Evolutionary conservation across 2,888 invertebrate species (phyloP).

Genomic region (Lasioglossum zephyrum): DNA sequence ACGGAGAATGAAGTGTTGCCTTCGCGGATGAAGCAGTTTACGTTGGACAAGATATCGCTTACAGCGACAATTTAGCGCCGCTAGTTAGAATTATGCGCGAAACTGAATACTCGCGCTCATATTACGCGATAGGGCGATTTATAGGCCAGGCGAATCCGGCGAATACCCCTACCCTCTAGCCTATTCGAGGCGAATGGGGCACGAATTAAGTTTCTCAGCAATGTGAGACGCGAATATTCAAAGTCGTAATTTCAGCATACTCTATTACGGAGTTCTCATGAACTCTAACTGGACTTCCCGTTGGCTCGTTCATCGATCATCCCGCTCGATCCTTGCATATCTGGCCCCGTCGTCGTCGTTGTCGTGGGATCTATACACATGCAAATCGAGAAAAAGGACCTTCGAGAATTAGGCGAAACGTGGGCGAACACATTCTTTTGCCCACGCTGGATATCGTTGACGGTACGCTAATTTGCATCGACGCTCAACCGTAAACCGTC

Average conservation of each 20-base stretch:
- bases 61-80: constrained; percentile 76
- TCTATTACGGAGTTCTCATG: constrained; percentile 69
- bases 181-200: constrained; percentile 23
- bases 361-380: background rate
- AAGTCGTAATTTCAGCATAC: constrained; percentile 76
- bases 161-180: background rate
- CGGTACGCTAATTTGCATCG: background rate
- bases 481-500: background rate
- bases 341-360: background rate
- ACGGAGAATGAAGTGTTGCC: constrained; percentile 50
- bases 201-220: constrained; percentile 75
- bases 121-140: constrained; percentile 77
- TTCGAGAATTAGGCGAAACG: constrained; percentile 26
- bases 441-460: background rate
- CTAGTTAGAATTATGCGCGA: constrained; percentile 78
- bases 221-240: constrained; percentile 77
- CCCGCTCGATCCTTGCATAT: constrained; percentile 13
- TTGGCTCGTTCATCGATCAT: constrained; percentile 31
- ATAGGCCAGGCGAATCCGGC: constrained; percentile 57
- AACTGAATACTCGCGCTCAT: constrained; percentile 76
- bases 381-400: background rate
- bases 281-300: constrained; percentile 74
- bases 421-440: constrained; percentile 14
- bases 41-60: constrained; percentile 72
- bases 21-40: constrained; percentile 70